These are phyloP conservation scores for Loxodonta africana DNA, from an alignment of 2,113 vertebrate genomes.

Conservation along the genomic window DNA sequence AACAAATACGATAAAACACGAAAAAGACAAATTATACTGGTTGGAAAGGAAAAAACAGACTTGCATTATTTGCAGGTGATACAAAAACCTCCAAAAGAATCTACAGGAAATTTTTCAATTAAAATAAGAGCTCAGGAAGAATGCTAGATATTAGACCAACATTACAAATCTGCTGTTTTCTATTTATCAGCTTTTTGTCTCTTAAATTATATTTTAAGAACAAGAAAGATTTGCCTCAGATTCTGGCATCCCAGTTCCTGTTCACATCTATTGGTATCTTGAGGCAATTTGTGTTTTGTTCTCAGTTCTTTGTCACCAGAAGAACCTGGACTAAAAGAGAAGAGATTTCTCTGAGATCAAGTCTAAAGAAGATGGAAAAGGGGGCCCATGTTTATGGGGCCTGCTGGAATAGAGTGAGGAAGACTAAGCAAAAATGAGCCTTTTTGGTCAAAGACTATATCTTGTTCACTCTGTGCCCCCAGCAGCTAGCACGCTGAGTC, in stretches of 20 bases:
- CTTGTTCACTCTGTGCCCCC: neutral
- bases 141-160: neutral
- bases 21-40: neutral
- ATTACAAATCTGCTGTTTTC: neutral
- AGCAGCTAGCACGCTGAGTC: neutral
- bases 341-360: neutral
- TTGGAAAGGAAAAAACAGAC: neutral
- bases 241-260: neutral
- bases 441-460: neutral
- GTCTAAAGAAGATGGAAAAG: neutral
- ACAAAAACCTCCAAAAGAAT: neutral
- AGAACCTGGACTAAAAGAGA: neutral
- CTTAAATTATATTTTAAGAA: neutral
- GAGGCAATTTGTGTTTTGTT: constrained; percentile 1
- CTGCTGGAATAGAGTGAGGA: neutral
- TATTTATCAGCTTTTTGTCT: neutral
- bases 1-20: constrained; percentile 11
- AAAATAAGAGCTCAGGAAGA: neutral
- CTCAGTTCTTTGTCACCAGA: constrained; percentile 9
- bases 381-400: neutral
- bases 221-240: constrained; percentile 4
- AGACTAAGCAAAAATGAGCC: neutral
- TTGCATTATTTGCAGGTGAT: neutral
- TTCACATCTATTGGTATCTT: neutral
- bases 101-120: constrained; percentile 11